phyloP scores from a whole-genome alignment of 1,140 invertebrate genomes.

The Calliphora vicina region DNA sequence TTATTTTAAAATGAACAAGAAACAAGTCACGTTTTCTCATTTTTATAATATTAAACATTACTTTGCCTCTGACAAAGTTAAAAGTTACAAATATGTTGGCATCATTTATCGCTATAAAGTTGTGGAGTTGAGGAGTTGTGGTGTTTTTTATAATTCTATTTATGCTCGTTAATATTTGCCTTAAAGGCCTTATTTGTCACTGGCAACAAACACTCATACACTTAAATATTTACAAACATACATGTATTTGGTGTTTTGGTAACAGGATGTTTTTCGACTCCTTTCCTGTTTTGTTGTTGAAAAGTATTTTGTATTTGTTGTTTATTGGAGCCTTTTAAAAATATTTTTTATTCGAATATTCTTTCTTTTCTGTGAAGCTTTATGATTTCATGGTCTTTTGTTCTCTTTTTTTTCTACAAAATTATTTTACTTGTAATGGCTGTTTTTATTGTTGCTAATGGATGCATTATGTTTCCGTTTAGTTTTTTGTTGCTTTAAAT shows the following conservation, averaged over 20 bases:
- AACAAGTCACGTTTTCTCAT: slow-evolving; percentile 36
- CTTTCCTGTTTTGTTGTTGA: slow-evolving; percentile 28
- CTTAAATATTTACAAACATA: background rate
- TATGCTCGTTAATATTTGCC: slow-evolving; percentile 58
- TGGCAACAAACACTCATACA: slow-evolving; percentile 37
- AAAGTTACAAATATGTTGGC: background rate
- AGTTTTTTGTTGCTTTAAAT: background rate
- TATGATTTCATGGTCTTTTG: slow-evolving; percentile 4
- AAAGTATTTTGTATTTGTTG: slow-evolving; percentile 25
- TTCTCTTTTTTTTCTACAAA: background rate
- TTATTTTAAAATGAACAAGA: slow-evolving; percentile 22
- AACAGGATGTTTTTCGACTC: slow-evolving; percentile 39
- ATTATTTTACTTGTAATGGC: background rate
- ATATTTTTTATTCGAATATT: slow-evolving; percentile 26
- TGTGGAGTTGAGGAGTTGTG: background rate
- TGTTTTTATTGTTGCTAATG: slow-evolving; percentile 33
- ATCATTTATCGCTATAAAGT: background rate
- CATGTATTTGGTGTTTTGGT: slow-evolving; percentile 21
- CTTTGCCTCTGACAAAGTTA: background rate
- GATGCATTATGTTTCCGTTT: slow-evolving; percentile 27
- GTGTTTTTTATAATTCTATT: slow-evolving; percentile 40
- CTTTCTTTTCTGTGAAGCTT: slow-evolving; percentile 14
- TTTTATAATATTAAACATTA: background rate
- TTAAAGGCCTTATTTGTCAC: slow-evolving; percentile 42
- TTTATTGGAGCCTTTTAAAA: background rate